Percentiles rank a stretch among this genome's conserved stretches.
Conservation (phyloP, 2,113 vertebrate genomes). For the Macquaria ambigua region DNA sequence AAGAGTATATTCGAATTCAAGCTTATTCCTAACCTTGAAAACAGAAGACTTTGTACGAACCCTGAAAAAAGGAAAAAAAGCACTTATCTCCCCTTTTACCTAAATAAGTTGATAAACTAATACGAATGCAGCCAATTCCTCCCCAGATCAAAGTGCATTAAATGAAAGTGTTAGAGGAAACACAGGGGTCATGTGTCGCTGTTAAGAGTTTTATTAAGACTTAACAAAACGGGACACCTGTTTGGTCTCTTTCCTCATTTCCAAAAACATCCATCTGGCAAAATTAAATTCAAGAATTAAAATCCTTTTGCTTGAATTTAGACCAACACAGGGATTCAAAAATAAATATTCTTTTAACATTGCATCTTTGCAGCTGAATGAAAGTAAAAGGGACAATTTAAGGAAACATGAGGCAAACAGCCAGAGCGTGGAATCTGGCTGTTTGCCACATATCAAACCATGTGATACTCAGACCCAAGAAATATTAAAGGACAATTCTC, state of each 20-base stretch:
- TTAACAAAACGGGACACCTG: conserved; percentile 62
- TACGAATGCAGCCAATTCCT: not conserved
- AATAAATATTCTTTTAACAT: conserved; percentile 73
- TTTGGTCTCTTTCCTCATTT: conserved; percentile 34
- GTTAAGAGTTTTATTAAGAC: conserved; percentile 80
- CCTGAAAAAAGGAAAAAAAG: too few relatives aligned
- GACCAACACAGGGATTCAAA: conserved; percentile 64
- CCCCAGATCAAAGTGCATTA: not conserved
- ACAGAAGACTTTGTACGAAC: too few relatives aligned
- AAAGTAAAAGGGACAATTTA: conserved; percentile 31
- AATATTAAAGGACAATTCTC: conserved; percentile 6
- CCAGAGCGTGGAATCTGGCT: not conserved
- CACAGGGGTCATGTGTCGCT: not conserved
- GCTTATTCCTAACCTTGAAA: too few relatives aligned
- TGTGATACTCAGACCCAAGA: not conserved
- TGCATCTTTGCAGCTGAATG: conserved; percentile 28
- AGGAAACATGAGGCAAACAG: not conserved
- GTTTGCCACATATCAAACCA: not conserved
- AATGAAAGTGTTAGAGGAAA: not conserved
- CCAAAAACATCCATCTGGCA: conserved; percentile 50
- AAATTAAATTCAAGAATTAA: conserved; percentile 37
- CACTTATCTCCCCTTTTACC: too few relatives aligned
- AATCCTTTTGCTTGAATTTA: conserved; percentile 49
- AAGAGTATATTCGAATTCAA: too few relatives aligned
- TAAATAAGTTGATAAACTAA: not conserved